Base-by-base conservation (phyloP, 2,113 vertebrate species). In the Nibea albiflora region DNA sequence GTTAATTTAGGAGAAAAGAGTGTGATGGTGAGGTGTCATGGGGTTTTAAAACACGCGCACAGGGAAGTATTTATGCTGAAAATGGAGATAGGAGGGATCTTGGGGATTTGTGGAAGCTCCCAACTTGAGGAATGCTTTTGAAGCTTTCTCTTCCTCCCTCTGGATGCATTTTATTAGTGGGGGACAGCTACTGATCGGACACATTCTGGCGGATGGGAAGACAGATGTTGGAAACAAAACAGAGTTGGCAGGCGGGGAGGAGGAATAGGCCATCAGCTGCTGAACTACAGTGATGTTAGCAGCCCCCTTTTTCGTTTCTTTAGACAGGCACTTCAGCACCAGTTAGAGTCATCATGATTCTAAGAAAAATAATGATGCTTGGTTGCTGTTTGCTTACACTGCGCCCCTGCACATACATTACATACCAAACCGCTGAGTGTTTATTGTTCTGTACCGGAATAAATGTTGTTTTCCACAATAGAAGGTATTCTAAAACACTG, bases 111-210 rank as follows among this genome's bases (percentile, higher is more conserved):
- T 20, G 19, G 73, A 81, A 76, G 79, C 76, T 86, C 61, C 78
- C 77, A 56, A 67, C 85, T 66, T 24, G 53, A 88, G 86, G 91
- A 90, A 90, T 83, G 75, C 67, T 78, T 91, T 86, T 92, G 85
- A 91, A 89, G 86, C 65, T 28, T 62, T 73, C 65, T 69, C 20
- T 69, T 83, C 12, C 64, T 80, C 61, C 61, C 71, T 78, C 80
- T 75, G 85, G 79, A 88, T 89, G 84, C 64, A 61, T 91, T 90
- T 90, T 82, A 87, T 90, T 89, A 88, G 88, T 31, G 24, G 12
- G 81, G 81, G 74, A 67, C 49, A 11, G 69, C 57, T 50, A 52
- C 66, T 78, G 77, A 80, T 80, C 24, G 28, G 80, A 83, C 57
- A 68, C 78, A 15, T 73, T 73, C 15, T 64, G 64, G 58, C 26